Evolutionary conservation across 2,113 vertebrate species (phyloP).

Genomic region (Calonectris borealis): DNA sequence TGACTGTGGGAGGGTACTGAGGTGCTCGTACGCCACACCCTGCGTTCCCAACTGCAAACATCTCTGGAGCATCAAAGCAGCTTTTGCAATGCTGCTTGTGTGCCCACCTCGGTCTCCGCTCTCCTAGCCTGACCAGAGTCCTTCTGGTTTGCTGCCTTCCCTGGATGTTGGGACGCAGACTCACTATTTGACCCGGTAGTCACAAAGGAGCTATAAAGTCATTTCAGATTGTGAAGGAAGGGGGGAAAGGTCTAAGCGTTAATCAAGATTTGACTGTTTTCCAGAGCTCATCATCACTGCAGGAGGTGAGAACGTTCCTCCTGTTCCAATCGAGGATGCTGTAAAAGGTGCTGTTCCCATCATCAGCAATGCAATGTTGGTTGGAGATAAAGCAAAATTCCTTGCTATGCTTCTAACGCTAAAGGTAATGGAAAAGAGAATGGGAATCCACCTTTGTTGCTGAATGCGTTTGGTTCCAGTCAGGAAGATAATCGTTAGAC

Average conservation of each 20-base stretch:
- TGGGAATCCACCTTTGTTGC: background rate
- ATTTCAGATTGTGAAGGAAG: background rate
- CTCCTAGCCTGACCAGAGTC: background rate
- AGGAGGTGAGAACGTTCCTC: slow-evolving; percentile 88
- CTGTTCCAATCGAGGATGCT: slow-evolving; percentile 84
- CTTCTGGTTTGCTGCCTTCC: background rate
- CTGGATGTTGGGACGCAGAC: background rate
- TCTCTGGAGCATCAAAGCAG: background rate
- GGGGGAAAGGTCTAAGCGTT: background rate
- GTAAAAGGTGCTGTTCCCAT: slow-evolving; percentile 88
- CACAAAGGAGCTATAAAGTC: background rate
- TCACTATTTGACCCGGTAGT: background rate
- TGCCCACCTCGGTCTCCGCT: background rate
- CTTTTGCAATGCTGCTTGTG: background rate
- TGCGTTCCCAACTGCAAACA: accelerated
- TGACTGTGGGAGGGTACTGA: background rate
- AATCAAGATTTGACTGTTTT: background rate
- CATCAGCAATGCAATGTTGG: slow-evolving; percentile 89
- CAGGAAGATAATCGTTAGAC: background rate
- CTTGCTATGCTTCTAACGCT: slow-evolving; percentile 88
- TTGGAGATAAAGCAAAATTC: slow-evolving; percentile 91
- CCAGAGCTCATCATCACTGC: slow-evolving; percentile 93
- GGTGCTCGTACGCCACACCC: accelerated
- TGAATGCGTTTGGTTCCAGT: background rate
- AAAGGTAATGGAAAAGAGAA: slow-evolving; percentile 74